Conservation (phyloP, 1,140 invertebrate genomes). For the Sitobion miscanthi region DNA sequence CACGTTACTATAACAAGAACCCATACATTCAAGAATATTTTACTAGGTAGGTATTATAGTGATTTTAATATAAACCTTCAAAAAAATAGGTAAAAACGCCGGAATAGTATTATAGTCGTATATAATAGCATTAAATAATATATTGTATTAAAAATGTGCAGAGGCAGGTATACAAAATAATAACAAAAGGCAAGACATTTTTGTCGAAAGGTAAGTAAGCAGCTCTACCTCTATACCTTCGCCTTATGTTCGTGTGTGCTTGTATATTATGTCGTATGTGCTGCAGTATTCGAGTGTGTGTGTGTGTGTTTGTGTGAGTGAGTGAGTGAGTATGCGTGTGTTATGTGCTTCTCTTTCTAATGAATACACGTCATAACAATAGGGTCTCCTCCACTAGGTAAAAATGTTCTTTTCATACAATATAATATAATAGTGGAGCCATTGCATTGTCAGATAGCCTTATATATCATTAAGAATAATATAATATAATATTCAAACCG, state of each 20-base stretch:
- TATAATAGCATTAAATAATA: neutral
- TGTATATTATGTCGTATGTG: neutral
- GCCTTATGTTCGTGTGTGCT: conserved; percentile 18
- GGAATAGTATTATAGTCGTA: neutral
- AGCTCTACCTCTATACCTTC: conserved; percentile 17
- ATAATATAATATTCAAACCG: conserved; percentile 52
- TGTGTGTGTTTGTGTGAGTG: no score
- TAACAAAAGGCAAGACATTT: conserved; percentile 52
- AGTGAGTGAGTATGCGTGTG: neutral
- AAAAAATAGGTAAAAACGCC: neutral
- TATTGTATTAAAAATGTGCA: conserved; percentile 39
- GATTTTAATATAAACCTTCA: neutral
- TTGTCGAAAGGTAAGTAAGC: conserved; percentile 52
- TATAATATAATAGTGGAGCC: conserved; percentile 52
- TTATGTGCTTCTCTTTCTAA: conserved; percentile 13
- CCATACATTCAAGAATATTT: neutral
- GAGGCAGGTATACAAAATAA: conserved; percentile 29
- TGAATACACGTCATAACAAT: conserved; percentile 53
- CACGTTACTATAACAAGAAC: neutral
- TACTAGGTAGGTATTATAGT: neutral
- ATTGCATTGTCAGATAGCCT: conserved; percentile 48
- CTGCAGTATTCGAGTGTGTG: neutral
- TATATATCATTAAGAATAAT: conserved; percentile 54
- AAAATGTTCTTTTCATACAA: conserved; percentile 53
- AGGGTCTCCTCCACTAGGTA: conserved; percentile 49